Conservation (phyloP, 2,888 invertebrate species). For the Nowickia ferox region DNA sequence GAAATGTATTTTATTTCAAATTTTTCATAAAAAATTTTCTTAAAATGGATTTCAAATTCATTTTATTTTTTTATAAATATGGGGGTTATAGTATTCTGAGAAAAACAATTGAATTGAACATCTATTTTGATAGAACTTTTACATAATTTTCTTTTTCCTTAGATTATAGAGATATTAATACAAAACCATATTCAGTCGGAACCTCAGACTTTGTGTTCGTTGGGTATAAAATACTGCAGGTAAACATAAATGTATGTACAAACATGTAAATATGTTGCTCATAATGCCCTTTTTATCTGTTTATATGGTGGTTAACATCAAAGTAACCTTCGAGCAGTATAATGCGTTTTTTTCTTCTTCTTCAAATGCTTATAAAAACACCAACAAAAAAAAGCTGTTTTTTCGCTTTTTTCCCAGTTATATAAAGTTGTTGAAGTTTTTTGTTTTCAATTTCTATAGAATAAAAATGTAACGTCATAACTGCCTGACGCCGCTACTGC, state of each 20-base stretch:
- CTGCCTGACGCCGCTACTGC: slow-evolving; percentile 41
- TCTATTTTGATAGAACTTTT: too few species aligned
- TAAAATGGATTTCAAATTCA: too few species aligned
- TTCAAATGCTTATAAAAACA: neutral
- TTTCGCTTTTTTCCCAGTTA: slow-evolving; percentile 29
- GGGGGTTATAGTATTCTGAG: too few species aligned
- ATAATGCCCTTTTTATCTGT: slow-evolving; percentile 60
- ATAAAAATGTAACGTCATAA: slow-evolving; percentile 50
- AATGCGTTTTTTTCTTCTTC: slow-evolving; percentile 7
- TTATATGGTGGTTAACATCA: slow-evolving; percentile 50
- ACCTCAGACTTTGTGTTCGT: too few species aligned
- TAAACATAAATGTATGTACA: neutral
- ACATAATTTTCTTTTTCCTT: too few species aligned
- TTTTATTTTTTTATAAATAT: too few species aligned
- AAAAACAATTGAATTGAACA: too few species aligned
- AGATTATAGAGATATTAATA: too few species aligned
- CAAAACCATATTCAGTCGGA: too few species aligned
- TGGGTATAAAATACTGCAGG: neutral
- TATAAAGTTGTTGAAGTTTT: slow-evolving; percentile 17
- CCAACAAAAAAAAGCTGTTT: slow-evolving; percentile 1
- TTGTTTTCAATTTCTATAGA: slow-evolving; percentile 45
- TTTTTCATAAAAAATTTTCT: too few species aligned
- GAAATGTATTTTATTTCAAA: too few species aligned
- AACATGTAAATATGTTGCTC: too few species aligned
- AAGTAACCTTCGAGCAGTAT: slow-evolving; percentile 55